phyloP scores from a whole-genome alignment of 2,113 vertebrate species.

The Zosterops lateralis region DNA sequence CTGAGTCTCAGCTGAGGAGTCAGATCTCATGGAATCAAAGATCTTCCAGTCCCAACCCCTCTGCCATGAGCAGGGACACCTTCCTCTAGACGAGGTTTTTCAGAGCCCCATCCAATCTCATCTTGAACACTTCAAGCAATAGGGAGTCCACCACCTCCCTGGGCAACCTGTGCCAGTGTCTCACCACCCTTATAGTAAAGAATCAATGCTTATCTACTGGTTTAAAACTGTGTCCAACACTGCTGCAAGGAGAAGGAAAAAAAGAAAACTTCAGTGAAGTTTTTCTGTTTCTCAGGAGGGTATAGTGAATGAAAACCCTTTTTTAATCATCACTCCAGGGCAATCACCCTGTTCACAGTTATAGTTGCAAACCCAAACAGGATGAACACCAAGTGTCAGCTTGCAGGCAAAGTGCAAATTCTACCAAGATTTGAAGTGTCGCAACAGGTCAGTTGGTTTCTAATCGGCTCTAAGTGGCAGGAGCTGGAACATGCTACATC shows the following conservation, averaged over 20 bases:
- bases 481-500: background rate
- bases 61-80: background rate
- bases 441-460: background rate
- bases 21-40: background rate
- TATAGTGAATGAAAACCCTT: background rate
- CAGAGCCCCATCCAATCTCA: background rate
- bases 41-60: background rate
- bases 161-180: background rate
- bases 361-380: background rate
- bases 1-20: background rate
- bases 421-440: background rate
- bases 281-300: background rate
- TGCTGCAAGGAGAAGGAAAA: background rate
- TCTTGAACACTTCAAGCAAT: background rate
- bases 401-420: constrained; percentile 16
- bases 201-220: background rate
- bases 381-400: background rate
- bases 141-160: background rate
- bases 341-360: background rate
- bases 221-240: background rate
- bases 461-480: background rate
- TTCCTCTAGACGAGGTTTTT: background rate
- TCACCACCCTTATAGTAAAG: background rate
- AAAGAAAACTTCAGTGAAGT: background rate
- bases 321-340: background rate